Evolutionary conservation across 2,797 vertebrate species (phyloP).

Genomic region (Setipinna tenuifilis): DNA sequence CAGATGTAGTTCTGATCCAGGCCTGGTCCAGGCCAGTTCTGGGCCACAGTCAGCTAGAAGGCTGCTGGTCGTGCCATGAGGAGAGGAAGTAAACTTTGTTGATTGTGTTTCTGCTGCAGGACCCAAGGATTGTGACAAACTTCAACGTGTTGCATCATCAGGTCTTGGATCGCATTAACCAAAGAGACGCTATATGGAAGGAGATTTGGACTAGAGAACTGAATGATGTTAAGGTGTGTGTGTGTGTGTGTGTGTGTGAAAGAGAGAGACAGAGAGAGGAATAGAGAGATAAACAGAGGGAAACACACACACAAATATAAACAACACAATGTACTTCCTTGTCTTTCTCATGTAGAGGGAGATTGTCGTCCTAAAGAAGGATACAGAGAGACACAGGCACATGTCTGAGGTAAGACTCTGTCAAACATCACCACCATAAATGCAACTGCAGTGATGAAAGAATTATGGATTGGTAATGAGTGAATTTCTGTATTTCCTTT

Average conservation of each 20-base stretch:
- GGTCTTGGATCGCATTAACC: too few species aligned
- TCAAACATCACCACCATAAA: neutral
- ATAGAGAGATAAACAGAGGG: neutral
- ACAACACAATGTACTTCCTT: neutral
- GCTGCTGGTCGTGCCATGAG: too few species aligned
- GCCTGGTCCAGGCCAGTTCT: too few species aligned
- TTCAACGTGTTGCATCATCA: too few species aligned
- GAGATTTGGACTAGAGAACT: neutral
- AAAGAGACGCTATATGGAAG: neutral
- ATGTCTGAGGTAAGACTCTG: neutral
- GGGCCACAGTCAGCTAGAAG: too few species aligned
- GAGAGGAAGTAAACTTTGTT: too few species aligned
- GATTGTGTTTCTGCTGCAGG: neutral
- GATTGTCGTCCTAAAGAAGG: neutral
- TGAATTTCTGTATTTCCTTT: too few species aligned
- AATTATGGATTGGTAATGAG: too few species aligned
- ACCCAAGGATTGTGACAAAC: neutral
- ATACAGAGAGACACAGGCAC: neutral
- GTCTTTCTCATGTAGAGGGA: neutral
- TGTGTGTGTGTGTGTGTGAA: neutral
- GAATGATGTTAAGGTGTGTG: neutral
- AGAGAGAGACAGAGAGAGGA: neutral
- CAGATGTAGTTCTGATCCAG: too few species aligned
- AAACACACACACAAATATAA: neutral
- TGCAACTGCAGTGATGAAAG: neutral